Evolutionary conservation across 1,140 invertebrate genomes (phyloP), one percentile per base, ranked within the genome.

Genomic region (Lepidostoma basale): DNA sequence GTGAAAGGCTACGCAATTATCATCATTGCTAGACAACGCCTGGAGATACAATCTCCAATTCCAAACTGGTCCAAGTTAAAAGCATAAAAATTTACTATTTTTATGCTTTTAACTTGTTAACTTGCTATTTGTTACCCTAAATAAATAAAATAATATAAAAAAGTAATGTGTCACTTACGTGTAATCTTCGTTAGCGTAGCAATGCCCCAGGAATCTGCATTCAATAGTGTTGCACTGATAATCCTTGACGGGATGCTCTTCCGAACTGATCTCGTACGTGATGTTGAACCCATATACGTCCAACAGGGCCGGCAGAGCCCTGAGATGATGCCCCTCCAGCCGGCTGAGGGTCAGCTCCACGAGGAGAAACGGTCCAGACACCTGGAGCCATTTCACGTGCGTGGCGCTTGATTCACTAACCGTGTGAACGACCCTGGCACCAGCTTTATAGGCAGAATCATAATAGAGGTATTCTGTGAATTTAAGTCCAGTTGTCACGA

Each of bases 261-360:
- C 70, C 22, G 75, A 67, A 1, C 86, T 84, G 68, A 96, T 89
- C 75, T 94, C 92, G 77, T 95, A 96, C 3, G 94, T 96, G 69
- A 96, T 89, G 78, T 97, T 97, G 82, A 97, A 96, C 5, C 94
- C 95, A 76, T 91, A 95, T 2, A 95, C 92, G 69, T 94, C 89
- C 18, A 95, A 82, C 8, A 96, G 82, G 54, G 90, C 87, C 72
- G 93, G 88, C 39, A 94, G 78, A 0, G 93, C 92, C 1, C 95
- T 82, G 36, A 96, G 81, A 77, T 96, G 93, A 36, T 92, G 90
- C 3, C 93, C 93, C 73, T 92, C 91, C 56, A 93, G 82, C 18
- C 88, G 80, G 66, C 88, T 83, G 40, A 94, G 81, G 3, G 85
- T 83, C 74, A 97, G 88, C 42, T 92, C 89, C 23, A 96, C 85